Base-by-base conservation (phyloP, 2,888 invertebrate genomes). In the Perithous albicinctus region DNA sequence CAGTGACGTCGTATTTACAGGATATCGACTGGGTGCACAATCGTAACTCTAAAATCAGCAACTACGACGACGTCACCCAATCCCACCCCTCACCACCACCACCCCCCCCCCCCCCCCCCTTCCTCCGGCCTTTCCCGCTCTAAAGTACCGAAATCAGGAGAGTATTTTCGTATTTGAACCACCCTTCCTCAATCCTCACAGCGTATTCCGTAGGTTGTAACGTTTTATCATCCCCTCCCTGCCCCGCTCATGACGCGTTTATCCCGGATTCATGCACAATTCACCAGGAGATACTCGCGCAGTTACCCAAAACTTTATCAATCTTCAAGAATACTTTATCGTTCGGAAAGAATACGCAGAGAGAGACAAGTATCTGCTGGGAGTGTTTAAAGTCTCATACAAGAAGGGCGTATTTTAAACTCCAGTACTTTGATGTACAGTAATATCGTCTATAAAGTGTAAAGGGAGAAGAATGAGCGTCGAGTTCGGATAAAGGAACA, bases 251-350 rank as follows among this genome's bases (percentile, higher is more conserved):
- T 51, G 59, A 46, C 54, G 69, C 38, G 46, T 81, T 81, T 54
- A 69, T n/a, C 69, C 38, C 23, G 38, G 73, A 69, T 41, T 74
- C 73, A 38, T 78, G 74, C 81, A 74, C 69, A 69, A 73, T 81
- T 81, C 67, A 64, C 63, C 63, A 20, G 18, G 35, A 20, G 77
- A n/a, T n/a, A 59, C 76, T 73, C 54, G 32, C 35, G 69, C 73
- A 69, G 73, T 74, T 81, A 61, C 56, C 63, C 43, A 43, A 74
- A 81, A 81, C 78, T 81, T 81, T 81, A 78, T 81, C 78, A 81
- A 81, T 78, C 81, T 74, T 78, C 64, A 64, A 56, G 69, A 81
- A 78, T 81, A 81, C 70, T 81, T 81, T 81, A 81, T 81, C 74
- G 78, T 29, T 73, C 12, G 78, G 77, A 78, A 81, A 48, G 61